A percentile compares a stretch with the other conserved stretches of the same genome.
Conservation (phyloP, 2,888 invertebrate genomes). For the Nineta flava region DNA sequence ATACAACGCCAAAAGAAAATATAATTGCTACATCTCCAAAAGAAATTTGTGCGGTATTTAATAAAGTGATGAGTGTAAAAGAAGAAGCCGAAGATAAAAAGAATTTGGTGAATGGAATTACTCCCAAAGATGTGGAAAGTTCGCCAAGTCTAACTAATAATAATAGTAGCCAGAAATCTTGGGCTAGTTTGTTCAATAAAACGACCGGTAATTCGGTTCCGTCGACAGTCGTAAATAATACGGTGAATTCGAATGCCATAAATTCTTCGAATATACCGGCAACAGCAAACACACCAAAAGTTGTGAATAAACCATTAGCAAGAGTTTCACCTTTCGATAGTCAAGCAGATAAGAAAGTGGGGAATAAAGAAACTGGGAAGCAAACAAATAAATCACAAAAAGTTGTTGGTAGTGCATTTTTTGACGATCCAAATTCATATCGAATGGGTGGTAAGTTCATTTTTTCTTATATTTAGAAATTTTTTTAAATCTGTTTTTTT, state of each 20-base stretch:
- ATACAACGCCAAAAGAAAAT: not conserved
- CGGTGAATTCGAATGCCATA: slow-evolving; percentile 12
- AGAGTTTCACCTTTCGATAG: slow-evolving; percentile 39
- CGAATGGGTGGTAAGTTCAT: slow-evolving; percentile 48
- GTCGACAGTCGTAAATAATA: slow-evolving; percentile 5
- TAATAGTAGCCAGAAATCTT: slow-evolving; percentile 34
- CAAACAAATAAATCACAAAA: slow-evolving; percentile 14
- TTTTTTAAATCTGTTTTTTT: slow-evolving; percentile 2
- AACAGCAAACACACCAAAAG: slow-evolving; percentile 20
- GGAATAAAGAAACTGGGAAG: not conserved
- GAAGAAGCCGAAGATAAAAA: not conserved
- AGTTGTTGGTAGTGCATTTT: slow-evolving; percentile 27
- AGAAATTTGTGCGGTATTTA: not conserved
- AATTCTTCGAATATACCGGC: slow-evolving; percentile 15
- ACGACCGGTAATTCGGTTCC: slow-evolving; percentile 10
- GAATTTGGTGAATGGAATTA: not conserved
- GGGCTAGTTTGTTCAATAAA: slow-evolving; percentile 47
- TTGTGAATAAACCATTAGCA: slow-evolving; percentile 34
- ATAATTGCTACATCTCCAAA: not conserved
- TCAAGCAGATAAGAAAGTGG: slow-evolving; percentile 5
- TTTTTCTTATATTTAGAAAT: no score
- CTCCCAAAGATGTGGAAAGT: slow-evolving; percentile 23
- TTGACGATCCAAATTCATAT: slow-evolving; percentile 49
- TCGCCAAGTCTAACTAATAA: slow-evolving; percentile 6
- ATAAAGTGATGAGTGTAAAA: not conserved